These are phyloP conservation scores for Crotalus viridis DNA, from an alignment of 2,113 vertebrate species.

Conservation along the genomic window DNA sequence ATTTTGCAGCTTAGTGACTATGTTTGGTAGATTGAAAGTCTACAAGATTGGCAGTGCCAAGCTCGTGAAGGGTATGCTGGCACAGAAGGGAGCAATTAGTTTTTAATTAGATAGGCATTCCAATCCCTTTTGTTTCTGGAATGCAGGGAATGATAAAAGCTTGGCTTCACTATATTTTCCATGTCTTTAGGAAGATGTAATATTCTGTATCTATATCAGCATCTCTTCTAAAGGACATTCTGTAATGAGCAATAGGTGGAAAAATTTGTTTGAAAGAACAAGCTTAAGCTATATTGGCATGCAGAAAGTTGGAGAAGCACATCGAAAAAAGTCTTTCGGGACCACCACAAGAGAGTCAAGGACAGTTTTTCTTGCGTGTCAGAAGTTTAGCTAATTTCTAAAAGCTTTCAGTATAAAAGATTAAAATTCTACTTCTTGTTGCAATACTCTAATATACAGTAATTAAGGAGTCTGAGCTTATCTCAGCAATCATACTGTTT, in stretches of 20 bases:
- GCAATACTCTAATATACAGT: not conserved
- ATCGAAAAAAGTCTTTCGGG: not conserved
- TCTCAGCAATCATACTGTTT: not conserved
- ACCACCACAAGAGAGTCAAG: not conserved
- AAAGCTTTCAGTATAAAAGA: not conserved
- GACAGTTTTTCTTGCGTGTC: not conserved
- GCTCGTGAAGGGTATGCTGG: constrained; percentile 31
- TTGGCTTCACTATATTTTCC: accelerated
- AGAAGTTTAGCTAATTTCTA: not conserved
- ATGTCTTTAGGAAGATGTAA: not conserved
- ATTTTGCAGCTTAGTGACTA: constrained; percentile 37
- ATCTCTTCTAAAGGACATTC: not conserved
- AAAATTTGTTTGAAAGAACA: constrained; percentile 5
- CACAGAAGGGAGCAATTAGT: constrained; percentile 52
- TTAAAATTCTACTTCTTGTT: not conserved
- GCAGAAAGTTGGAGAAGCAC: not conserved
- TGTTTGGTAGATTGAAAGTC: constrained; percentile 48
- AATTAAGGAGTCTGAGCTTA: not conserved
- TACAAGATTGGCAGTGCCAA: constrained; percentile 35
- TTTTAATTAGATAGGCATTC: constrained; percentile 25
- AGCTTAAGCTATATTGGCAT: not conserved
- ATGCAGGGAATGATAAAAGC: constrained; percentile 26
- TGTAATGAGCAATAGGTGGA: not conserved
- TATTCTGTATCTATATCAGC: not conserved
- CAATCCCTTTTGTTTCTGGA: constrained; percentile 47